Evolutionary conservation across 1,140 invertebrate genomes (phyloP), one percentile per base, ranked within the genome.

Genomic region (Papilio dardanus): DNA sequence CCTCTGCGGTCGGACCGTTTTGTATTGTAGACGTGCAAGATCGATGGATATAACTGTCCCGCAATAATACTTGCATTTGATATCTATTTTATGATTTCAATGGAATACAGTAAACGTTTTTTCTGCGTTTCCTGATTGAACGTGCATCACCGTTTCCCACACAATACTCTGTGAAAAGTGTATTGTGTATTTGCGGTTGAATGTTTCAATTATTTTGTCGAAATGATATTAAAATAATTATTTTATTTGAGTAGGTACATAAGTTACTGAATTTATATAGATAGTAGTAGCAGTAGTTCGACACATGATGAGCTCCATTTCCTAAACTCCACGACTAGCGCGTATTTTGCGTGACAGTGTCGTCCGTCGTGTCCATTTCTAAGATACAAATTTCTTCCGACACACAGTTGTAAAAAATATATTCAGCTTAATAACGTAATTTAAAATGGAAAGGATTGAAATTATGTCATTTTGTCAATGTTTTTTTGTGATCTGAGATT

Each of bases 11-110:
- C 66, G 33, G 75, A 77, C 79, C 74, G 68, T 80, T 81, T 79
- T 79, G 80, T 82, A 67, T 77, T 81, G 80, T 80, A 79, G 80
- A 83, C 79, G 75, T 76, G 74, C 58, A 71, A 80, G 82, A 83
- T 82, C 67, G 80, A 83, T 83, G 66, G 77, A 62, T 67, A 40
- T 78, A 81, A 79, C 82, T 76, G 80, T 77, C 77, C 66, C 28
- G 37, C 58, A 73, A 76, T 82, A 82, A 81, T 79, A 40, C 71
- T 68, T 50, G 71, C 46, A 73, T 78, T 81, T 76, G 79, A 84
- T 82, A 79, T 79, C 73, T 80, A 78, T 81, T 79, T 78, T 76
- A 75, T 50, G 16, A 58, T 54, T 54, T 73, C 71, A 73, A 73
- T 73, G 28, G 50, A 73, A n/a, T 33, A 73, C 68, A 31, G 68